Base-by-base conservation (phyloP, 2,888 invertebrate genomes). In the Thumatha senex region DNA sequence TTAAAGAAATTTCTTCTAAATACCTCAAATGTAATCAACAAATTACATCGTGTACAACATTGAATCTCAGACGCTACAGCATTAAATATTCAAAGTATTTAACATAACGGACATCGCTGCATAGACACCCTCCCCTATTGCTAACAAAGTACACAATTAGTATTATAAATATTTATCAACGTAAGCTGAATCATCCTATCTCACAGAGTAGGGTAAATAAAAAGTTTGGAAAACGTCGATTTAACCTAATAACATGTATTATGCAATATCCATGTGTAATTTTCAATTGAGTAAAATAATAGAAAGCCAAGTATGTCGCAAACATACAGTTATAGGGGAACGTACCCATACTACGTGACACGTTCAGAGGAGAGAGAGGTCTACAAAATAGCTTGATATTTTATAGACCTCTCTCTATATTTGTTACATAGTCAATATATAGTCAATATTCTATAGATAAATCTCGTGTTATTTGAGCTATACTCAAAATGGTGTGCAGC, bases 121-220 rank as follows among this genome's bases (percentile, higher is more conserved):
- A 67, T 61, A 54, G 66, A 53, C 51, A 61, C 49, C 44, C 51
- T 51, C 53, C 45, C 47, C 18, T 24, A 24, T 24, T 24, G 18
- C 18, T 24, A 58, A 62, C 67, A 65, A 67, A 68, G 61, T 61
- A 69, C 58, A 72, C 70, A 75, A 69, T 71, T 69, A 72, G 67
- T 69, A 61, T 66, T 66, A 66, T 70, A 63, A 72, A 75, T 72
- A 70, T 72, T 72, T 52, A 67, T 61, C 45, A 56, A 52, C 65
- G 63, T 50, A 57, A 65, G 67, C 58, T 46, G 54, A 56, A 53
- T 52, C 53, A 58, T 61, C 34, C 38, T 38, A 58, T 60, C 60
- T 60, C 47, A 58, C 48, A 39, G 30, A 12, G 24, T 13, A 38
- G 14, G 39, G 49, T 50, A 54, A 58, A 30, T 24, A 2, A 24